These are phyloP conservation scores for Pristionchus fissidentatus DNA, from an alignment of 2,888 invertebrate genomes.

Conservation along the genomic window DNA sequence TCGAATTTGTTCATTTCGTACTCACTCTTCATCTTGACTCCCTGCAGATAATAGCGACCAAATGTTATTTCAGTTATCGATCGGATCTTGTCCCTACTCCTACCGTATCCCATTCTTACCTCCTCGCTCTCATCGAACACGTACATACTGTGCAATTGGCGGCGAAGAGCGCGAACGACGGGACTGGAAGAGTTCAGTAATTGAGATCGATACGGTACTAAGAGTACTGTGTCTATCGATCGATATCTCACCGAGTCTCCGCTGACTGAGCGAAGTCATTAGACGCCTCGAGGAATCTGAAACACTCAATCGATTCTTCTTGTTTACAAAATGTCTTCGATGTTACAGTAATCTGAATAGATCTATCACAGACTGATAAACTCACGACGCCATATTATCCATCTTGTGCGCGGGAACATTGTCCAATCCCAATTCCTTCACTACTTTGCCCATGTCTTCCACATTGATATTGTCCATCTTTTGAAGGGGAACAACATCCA, in stretches of 20 bases:
- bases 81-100: neutral
- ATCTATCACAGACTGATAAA: neutral
- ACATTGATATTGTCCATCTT: neutral
- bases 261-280: neutral
- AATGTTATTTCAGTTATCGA: neutral
- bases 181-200: neutral
- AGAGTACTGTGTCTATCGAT: too few relatives aligned
- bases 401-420: neutral
- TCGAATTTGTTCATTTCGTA: constrained; percentile 36
- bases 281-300: constrained; percentile 17
- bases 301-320: neutral
- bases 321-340: neutral
- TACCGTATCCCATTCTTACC: neutral
- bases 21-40: neutral
- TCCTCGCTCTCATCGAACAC: neutral
- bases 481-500: neutral
- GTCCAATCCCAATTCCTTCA: constrained; percentile 4
- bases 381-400: neutral
- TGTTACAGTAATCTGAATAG: neutral
- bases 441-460: neutral
- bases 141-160: constrained; percentile 35
- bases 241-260: neutral
- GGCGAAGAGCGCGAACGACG: neutral
- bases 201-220: too few relatives aligned
- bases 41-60: neutral